Conservation (phyloP, 2,888 invertebrate species). For the Campaea margaritaria region DNA sequence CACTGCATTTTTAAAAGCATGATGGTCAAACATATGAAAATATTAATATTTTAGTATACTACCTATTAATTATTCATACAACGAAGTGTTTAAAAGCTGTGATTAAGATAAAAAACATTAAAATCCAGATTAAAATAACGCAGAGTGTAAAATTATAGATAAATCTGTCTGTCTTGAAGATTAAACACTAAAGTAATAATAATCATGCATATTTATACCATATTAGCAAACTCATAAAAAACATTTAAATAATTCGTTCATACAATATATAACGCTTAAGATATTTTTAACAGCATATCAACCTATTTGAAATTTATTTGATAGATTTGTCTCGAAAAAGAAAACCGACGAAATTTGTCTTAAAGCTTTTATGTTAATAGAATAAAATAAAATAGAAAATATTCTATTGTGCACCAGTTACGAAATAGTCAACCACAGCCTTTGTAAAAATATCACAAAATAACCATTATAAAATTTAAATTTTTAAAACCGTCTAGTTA, state of each 20-base stretch:
- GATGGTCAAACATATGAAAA: slow-evolving; percentile 35
- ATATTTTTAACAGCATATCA: too few relatives aligned
- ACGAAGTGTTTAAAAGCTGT: slow-evolving; percentile 27
- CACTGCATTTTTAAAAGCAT: slow-evolving; percentile 33
- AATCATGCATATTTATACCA: background rate
- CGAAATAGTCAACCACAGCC: background rate
- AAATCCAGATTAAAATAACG: slow-evolving; percentile 36
- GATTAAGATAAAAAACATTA: slow-evolving; percentile 34
- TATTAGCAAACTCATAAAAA: background rate
- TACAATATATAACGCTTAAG: background rate
- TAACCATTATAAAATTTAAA: background rate
- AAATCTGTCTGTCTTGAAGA: slow-evolving; percentile 24
- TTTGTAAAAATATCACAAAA: too few relatives aligned
- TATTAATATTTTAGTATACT: slow-evolving; percentile 23
- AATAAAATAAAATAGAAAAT: too few relatives aligned
- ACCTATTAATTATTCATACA: slow-evolving; percentile 15
- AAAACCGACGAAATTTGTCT: background rate
- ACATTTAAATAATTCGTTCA: background rate
- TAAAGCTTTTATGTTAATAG: too few relatives aligned
- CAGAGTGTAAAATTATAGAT: slow-evolving; percentile 37
- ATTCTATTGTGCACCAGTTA: too few relatives aligned
- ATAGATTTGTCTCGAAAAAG: too few relatives aligned
- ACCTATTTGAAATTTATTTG: too few relatives aligned
- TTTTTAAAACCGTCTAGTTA: background rate
- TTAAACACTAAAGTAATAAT: slow-evolving; percentile 3